Conservation (phyloP, 2,888 invertebrate genomes). For the Agrilus biguttatus region DNA sequence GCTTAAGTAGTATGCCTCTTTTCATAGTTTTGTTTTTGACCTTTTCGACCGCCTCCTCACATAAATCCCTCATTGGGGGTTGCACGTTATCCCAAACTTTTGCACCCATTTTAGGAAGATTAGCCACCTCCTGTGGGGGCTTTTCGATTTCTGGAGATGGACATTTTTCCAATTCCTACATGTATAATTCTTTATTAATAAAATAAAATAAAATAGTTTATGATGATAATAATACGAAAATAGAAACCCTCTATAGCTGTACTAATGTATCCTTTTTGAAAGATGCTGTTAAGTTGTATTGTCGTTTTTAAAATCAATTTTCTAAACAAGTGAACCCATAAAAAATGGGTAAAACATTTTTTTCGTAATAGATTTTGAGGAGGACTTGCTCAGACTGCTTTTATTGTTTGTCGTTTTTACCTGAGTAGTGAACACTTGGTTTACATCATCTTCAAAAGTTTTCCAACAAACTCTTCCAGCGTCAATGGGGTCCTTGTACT, state of each 20-base stretch:
- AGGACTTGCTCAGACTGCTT: neutral
- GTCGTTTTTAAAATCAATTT: too few relatives aligned
- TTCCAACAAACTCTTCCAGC: constrained; percentile 54
- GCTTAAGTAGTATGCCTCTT: constrained; percentile 48
- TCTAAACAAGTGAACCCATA: too few relatives aligned
- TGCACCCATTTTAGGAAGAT: constrained; percentile 34
- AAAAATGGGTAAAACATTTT: neutral
- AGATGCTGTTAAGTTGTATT: too few relatives aligned
- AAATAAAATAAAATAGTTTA: neutral
- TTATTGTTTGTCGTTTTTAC: constrained; percentile 11
- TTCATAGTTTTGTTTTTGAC: constrained; percentile 46
- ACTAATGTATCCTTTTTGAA: too few relatives aligned
- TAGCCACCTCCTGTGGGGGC: constrained; percentile 38
- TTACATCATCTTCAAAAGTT: constrained; percentile 63
- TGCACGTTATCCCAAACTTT: constrained; percentile 33
- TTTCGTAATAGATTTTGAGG: neutral
- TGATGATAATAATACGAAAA: neutral
- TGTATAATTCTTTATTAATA: neutral
- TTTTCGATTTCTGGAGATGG: constrained; percentile 41
- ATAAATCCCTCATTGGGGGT: constrained; percentile 32
- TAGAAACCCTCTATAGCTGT: too few relatives aligned
- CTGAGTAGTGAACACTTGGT: constrained; percentile 40
- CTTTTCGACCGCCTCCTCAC: constrained; percentile 47
- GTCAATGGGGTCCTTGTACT: constrained; percentile 62
- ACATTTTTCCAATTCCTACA: constrained; percentile 44